phyloP scores from a whole-genome alignment of 2,113 vertebrate species.

The Herpetotheres cachinnans region DNA sequence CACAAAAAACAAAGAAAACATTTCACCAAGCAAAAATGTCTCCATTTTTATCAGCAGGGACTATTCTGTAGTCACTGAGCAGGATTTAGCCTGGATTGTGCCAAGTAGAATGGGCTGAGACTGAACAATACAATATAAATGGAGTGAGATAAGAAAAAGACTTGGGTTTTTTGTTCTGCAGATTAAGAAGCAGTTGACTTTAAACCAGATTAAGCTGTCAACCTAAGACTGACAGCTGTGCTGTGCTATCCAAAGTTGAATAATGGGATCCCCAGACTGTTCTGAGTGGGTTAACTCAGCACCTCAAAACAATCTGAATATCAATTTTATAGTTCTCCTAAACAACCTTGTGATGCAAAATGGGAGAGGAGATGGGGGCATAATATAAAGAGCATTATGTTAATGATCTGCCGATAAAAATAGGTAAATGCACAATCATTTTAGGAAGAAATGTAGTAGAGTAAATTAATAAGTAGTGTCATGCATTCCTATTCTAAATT shows the following conservation, averaged over 20 bases:
- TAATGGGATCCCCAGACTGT: neutral
- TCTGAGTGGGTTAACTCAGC: neutral
- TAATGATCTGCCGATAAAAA: neutral
- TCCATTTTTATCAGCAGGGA: neutral
- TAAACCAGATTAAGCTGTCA: neutral
- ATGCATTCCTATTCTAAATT: constrained; percentile 1
- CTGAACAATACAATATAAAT: neutral
- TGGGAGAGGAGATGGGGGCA: neutral
- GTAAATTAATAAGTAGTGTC: neutral
- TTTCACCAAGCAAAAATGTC: neutral
- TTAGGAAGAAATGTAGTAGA: neutral
- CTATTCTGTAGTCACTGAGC: neutral
- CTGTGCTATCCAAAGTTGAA: neutral
- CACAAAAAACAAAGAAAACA: neutral
- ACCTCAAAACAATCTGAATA: neutral
- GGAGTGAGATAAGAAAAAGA: neutral
- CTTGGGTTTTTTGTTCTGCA: neutral
- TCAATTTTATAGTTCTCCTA: neutral
- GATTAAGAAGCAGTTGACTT: neutral
- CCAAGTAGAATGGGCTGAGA: neutral
- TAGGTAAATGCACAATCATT: neutral
- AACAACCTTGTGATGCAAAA: neutral
- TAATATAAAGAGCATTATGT: neutral
- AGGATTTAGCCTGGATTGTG: neutral
- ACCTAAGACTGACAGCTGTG: neutral